Conservation (phyloP, 2,113 vertebrate genomes). For the Brienomyrus longianalis region DNA sequence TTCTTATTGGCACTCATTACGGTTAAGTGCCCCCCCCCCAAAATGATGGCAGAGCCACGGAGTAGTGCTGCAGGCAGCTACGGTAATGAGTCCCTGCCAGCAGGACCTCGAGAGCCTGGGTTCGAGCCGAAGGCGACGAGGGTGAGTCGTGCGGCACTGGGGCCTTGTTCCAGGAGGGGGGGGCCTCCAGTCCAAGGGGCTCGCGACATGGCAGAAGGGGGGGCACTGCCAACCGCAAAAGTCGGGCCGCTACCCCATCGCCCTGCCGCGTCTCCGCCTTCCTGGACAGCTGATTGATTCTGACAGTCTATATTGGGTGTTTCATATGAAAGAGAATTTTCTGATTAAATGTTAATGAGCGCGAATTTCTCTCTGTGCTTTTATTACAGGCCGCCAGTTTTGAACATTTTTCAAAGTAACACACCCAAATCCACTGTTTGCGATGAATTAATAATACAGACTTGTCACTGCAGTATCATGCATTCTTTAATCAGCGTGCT, state of each 20-base stretch:
- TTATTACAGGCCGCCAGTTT: slow-evolving; percentile 84
- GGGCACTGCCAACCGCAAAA: slow-evolving; percentile 54
- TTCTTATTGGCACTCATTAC: neutral
- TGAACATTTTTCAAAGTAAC: slow-evolving; percentile 90
- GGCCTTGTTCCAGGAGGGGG: neutral
- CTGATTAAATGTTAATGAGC: slow-evolving; percentile 89
- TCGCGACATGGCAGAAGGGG: slow-evolving; percentile 77
- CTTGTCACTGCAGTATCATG: slow-evolving; percentile 80
- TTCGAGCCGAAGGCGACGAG: neutral
- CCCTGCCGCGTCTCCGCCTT: slow-evolving; percentile 64
- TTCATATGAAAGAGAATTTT: slow-evolving; percentile 87
- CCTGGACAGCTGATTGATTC: slow-evolving; percentile 78
- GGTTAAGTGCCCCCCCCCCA: neutral
- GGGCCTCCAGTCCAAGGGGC: neutral
- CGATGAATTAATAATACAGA: slow-evolving; percentile 85
- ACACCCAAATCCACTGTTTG: slow-evolving; percentile 85
- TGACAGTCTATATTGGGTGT: slow-evolving; percentile 86
- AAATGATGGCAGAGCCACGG: neutral
- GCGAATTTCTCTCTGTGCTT: slow-evolving; percentile 80
- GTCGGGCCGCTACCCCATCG: slow-evolving; percentile 62
- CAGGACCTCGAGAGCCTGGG: neutral
- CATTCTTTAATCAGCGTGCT: slow-evolving; percentile 74
- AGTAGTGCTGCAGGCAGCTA: neutral
- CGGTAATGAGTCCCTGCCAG: neutral
- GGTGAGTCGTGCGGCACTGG: neutral